Conservation (phyloP, 2,113 vertebrate genomes). For the Entomyzon cyanotis region DNA sequence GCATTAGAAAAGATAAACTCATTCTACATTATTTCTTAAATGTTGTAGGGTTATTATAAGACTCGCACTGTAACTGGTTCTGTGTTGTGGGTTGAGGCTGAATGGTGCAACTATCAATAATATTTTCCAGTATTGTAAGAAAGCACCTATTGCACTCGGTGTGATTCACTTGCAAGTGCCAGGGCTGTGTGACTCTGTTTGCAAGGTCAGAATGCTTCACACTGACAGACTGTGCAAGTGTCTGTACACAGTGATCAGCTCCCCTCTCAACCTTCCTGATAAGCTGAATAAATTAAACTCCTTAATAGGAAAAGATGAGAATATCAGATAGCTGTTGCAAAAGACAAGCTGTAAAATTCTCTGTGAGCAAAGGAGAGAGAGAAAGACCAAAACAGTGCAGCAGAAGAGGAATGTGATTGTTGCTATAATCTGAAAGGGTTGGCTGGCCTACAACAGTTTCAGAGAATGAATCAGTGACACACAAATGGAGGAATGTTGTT, state of each 20-base stretch:
- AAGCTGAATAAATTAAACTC: conserved; percentile 1
- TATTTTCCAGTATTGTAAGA: background rate
- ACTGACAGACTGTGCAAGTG: background rate
- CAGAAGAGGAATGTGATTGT: background rate
- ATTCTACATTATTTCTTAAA: background rate
- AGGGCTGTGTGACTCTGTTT: background rate
- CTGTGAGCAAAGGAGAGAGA: background rate
- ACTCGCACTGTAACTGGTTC: background rate
- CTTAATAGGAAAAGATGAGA: background rate
- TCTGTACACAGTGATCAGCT: background rate
- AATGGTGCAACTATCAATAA: background rate
- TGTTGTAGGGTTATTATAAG: background rate
- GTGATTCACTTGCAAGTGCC: background rate
- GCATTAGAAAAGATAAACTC: background rate
- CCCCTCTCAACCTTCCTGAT: background rate
- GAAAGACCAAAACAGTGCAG: background rate
- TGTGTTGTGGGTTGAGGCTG: background rate
- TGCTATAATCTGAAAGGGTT: background rate
- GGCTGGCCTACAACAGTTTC: background rate
- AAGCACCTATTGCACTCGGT: background rate
- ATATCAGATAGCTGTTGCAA: background rate
- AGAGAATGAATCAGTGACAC: background rate
- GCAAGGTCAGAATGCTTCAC: background rate
- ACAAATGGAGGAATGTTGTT: background rate
- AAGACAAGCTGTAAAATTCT: background rate